Conservation (phyloP, 2,888 invertebrate genomes). For the Dione juno region DNA sequence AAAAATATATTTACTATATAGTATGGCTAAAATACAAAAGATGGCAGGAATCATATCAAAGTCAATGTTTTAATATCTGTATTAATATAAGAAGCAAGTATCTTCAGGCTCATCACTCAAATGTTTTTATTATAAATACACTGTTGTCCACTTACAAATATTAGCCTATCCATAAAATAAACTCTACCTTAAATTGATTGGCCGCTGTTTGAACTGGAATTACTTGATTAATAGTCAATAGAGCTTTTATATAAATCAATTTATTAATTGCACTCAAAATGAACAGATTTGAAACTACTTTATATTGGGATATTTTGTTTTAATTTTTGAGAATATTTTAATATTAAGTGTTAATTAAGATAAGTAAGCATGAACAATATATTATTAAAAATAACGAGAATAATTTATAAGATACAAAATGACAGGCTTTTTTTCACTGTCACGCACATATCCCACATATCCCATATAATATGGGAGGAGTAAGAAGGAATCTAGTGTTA, state of each 20-base stretch:
- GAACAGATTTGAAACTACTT: not conserved
- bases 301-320: not conserved
- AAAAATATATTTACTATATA: too few relatives aligned
- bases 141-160: slow-evolving; percentile 14
- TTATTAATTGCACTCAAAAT: slow-evolving; percentile 10
- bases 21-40: too few relatives aligned
- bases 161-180: slow-evolving; percentile 26
- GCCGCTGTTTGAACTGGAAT: slow-evolving; percentile 22
- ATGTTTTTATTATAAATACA: slow-evolving; percentile 1
- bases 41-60: not conserved
- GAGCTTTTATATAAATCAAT: slow-evolving; percentile 7
- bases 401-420: too few relatives aligned
- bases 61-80: not conserved
- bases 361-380: too few relatives aligned
- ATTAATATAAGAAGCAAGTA: not conserved
- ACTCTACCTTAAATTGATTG: slow-evolving; percentile 16
- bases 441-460: too few relatives aligned
- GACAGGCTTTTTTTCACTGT: too few relatives aligned
- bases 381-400: too few relatives aligned
- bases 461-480: too few relatives aligned
- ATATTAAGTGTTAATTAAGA: too few relatives aligned
- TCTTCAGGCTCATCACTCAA: slow-evolving; percentile 3
- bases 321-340: too few relatives aligned
- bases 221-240: slow-evolving; percentile 26
- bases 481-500: too few relatives aligned